Conservation (phyloP, 2,797 vertebrate genomes). For the Helostoma temminkii region DNA sequence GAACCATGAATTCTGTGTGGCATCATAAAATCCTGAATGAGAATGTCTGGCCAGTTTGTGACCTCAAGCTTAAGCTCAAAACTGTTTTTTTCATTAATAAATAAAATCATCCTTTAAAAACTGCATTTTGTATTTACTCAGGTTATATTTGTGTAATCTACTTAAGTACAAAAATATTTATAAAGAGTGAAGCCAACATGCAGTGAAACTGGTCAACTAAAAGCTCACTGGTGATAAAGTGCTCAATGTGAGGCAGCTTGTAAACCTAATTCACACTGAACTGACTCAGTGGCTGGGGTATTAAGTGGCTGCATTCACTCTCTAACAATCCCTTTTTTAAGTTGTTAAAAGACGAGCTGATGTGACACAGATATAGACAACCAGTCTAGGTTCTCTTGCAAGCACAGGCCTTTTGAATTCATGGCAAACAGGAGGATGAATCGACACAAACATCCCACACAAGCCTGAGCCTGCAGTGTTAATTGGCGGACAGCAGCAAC, state of each 20-base stretch:
- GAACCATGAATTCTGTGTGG: too few relatives aligned
- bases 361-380: neutral
- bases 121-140: too few relatives aligned
- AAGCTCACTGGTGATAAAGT: neutral
- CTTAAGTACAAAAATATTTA: conserved; percentile 24
- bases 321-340: conserved; percentile 15
- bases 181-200: neutral
- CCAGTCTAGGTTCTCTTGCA: neutral
- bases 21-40: too few relatives aligned
- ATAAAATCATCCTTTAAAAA: too few relatives aligned
- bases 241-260: neutral
- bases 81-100: too few relatives aligned
- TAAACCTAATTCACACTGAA: conserved; percentile 5
- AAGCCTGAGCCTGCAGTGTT: conserved; percentile 20
- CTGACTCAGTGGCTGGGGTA: neutral
- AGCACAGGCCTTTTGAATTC: conserved; percentile 13
- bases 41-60: too few relatives aligned
- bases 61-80: too few relatives aligned
- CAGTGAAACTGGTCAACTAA: neutral
- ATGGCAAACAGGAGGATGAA: conserved; percentile 4
- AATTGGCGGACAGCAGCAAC: neutral
- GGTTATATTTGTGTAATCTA: too few relatives aligned
- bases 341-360: conserved; percentile 8
- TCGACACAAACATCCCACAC: neutral
- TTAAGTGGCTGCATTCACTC: neutral